phyloP scores from a whole-genome alignment of 2,113 vertebrate genomes.

The Procapra przewalskii region DNA sequence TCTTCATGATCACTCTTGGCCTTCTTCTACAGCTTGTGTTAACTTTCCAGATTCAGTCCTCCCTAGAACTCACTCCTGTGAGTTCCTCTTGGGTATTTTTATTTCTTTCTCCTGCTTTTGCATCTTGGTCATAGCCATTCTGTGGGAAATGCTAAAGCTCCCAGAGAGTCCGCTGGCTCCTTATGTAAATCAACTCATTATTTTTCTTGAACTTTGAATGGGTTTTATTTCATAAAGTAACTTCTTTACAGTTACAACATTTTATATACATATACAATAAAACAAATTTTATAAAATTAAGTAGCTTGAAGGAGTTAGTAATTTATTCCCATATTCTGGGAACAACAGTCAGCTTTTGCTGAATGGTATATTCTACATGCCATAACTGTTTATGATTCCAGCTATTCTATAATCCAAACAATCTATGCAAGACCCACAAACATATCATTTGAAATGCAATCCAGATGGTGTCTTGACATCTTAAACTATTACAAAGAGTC shows the following conservation, averaged over 20 bases:
- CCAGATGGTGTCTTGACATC: neutral
- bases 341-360: neutral
- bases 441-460: neutral
- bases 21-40: neutral
- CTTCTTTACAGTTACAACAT: neutral
- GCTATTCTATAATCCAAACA: neutral
- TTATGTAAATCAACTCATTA: neutral
- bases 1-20: neutral
- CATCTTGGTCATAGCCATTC: neutral
- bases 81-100: neutral
- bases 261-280: neutral
- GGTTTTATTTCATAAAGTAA: neutral
- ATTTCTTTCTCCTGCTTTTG: neutral
- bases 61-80: neutral
- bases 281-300: neutral
- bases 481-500: neutral
- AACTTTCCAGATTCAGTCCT: neutral
- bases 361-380: neutral
- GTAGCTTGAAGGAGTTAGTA: neutral
- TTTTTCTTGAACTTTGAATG: neutral
- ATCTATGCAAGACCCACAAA: neutral
- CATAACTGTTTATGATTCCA: neutral
- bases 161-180: accelerated
- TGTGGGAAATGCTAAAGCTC: neutral
- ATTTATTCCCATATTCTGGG: neutral